Evolutionary conservation across 2,113 vertebrate genomes (phyloP).

Genomic region (Caranx melampygus): DNA sequence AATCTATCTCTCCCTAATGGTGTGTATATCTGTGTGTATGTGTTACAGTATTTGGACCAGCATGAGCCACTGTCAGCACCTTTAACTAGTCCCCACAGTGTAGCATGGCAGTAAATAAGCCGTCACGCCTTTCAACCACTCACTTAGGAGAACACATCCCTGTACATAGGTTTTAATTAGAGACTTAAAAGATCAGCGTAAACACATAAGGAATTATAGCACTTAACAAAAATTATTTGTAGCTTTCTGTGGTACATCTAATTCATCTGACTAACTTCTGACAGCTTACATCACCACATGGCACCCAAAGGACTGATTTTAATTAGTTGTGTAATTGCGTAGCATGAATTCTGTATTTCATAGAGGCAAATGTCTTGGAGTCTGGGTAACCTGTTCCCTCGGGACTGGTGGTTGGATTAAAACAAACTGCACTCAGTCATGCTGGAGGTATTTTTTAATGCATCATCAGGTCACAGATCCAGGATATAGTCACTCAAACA

Average conservation of each 20-base stretch:
- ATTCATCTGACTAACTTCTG: not conserved
- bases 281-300: not conserved
- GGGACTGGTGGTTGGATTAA: not conserved
- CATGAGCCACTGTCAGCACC: conserved; percentile 66
- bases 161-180: conserved; percentile 56
- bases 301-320: not conserved
- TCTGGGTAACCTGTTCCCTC: not conserved
- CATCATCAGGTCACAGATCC: conserved; percentile 25
- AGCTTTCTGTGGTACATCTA: not conserved
- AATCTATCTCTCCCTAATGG: conserved; percentile 72
- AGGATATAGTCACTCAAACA: conserved; percentile 3
- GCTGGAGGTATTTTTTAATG: conserved; percentile 14
- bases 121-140: conserved; percentile 52
- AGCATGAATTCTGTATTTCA: not conserved
- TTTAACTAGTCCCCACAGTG: conserved; percentile 63
- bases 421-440: conserved; percentile 26
- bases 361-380: not conserved
- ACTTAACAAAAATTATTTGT: conserved; percentile 2
- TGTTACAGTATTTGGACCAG: conserved; percentile 60
- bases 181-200: conserved; percentile 40
- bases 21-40: conserved; percentile 2
- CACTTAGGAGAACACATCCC: conserved; percentile 48
- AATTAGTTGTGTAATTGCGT: not conserved
- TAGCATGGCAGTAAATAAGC: conserved; percentile 48
- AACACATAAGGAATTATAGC: conserved; percentile 33